These are phyloP conservation scores for Agriopis leucophaearia DNA, from an alignment of 2,888 invertebrate genomes.

Conservation along the genomic window DNA sequence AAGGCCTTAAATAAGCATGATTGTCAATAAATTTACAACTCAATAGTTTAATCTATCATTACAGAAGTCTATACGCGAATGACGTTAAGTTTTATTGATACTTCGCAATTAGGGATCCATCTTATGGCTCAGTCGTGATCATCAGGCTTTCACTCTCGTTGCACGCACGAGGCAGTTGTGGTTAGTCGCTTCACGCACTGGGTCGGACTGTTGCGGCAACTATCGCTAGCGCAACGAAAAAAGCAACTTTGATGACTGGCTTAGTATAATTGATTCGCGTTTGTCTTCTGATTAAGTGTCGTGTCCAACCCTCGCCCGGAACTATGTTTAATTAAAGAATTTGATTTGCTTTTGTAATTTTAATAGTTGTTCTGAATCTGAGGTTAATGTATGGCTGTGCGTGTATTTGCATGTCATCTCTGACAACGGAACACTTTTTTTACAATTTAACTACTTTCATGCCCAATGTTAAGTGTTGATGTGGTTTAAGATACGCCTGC, in stretches of 20 bases:
- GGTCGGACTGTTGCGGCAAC: constrained; percentile 18
- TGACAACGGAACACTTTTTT: no score
- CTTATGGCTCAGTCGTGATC: constrained; percentile 65
- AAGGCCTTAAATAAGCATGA: background rate
- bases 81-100: constrained; percentile 54
- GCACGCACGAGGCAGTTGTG: constrained; percentile 59
- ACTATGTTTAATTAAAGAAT: no score
- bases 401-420: no score
- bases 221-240: constrained; percentile 1
- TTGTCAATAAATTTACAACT: constrained; percentile 4
- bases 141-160: constrained; percentile 74
- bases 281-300: no score
- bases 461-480: no score
- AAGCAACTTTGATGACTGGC: background rate
- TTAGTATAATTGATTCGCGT: no score
- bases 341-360: no score
- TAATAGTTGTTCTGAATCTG: no score
- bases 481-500: no score
- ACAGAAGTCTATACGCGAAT: constrained; percentile 17
- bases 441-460: no score
- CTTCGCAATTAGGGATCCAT: constrained; percentile 62
- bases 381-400: no score
- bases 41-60: constrained; percentile 16
- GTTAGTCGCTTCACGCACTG: constrained; percentile 35
- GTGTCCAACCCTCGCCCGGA: no score